Base-by-base conservation (phyloP, 2,888 invertebrate species). In the Ditula angustiorana region DNA sequence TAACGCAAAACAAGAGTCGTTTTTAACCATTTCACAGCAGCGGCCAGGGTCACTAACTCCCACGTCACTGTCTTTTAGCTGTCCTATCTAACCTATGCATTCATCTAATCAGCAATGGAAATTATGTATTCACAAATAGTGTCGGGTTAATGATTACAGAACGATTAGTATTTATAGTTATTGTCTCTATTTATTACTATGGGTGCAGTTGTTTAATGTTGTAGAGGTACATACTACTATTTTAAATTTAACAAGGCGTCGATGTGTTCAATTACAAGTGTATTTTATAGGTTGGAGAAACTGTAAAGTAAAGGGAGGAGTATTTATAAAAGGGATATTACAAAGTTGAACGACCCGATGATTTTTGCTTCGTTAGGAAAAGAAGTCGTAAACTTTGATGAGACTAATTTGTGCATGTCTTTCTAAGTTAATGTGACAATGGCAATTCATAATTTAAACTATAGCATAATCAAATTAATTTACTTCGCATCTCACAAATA, bases 151-250 rank as follows among this genome's bases (percentile, higher is more conserved):
- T 35, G 53, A 53, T 53, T 35, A 53, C 53, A 4, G 24, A 5
- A 13, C 35, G n/a, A 47, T 47, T 30, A 33, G 19, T 58, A 58
- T 58, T 58, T 58, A 58, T 33, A 13, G 58, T 35, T 47, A 58
- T 47, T 47, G 33, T 47, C 47, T 16, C 3, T 47, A 35, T 58
- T 58, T 58, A 58, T 57, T 35, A 21, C 24, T 16, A 24, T 13
- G 23, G 26, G 8, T 49, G 35, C 53, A 35, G 53, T 13, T 24
- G 24, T 35, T 35, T 13, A 35, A 2, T 23, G 13, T 7, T 46
- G 46, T 24, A n/a, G n/a, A 33, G 11, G 11, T 33, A 23, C 23
- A 10, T 46, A 49, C 35, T 23, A 13, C 35, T 21, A 35, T 37
- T 53, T 33, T 53, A 35, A 52, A 24, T 13, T 37, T 53, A 53